phyloP scores from a whole-genome alignment of 1,140 invertebrate species.

The Probaryconus sp. region DNA sequence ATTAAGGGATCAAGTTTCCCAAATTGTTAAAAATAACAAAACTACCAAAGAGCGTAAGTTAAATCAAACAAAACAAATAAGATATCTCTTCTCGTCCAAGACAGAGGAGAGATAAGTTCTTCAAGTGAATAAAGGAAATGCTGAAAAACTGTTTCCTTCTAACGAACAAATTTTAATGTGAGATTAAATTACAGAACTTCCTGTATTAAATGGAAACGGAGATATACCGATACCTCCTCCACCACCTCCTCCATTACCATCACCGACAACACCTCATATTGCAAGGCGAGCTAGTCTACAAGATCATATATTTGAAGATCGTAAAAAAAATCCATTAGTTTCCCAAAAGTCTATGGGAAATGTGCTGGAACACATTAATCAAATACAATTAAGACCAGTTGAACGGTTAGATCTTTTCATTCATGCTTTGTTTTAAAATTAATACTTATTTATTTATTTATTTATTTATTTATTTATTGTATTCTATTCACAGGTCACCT shows the following conservation, averaged over 20 bases:
- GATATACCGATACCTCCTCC: conserved; percentile 57
- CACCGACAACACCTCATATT: conserved; percentile 75
- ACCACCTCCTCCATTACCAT: conserved; percentile 69
- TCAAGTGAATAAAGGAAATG: no score
- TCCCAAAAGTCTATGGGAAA: conserved; percentile 73
- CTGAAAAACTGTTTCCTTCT: no score
- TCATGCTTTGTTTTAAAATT: conserved; percentile 3
- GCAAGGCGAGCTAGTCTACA: conserved; percentile 75
- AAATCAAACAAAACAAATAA: conserved; percentile 18
- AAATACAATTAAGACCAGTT: conserved; percentile 73
- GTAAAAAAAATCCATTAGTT: conserved; percentile 65
- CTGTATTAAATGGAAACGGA: no score
- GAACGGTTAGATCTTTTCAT: conserved; percentile 65
- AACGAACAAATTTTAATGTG: no score
- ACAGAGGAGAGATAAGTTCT: no score
- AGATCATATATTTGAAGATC: conserved; percentile 73
- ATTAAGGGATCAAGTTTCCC: conserved; percentile 74
- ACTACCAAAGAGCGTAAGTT: conserved; percentile 61
- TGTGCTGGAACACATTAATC: conserved; percentile 72
- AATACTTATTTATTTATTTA: conserved; percentile 4
- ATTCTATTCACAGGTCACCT: conserved; percentile 70
- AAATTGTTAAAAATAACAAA: conserved; percentile 73
- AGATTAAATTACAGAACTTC: no score
- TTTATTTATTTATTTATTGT: no score
- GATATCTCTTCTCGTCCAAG: no score